Conservation (phyloP, 2,797 vertebrate species). For the Parauchenoglanis ngamensis region DNA sequence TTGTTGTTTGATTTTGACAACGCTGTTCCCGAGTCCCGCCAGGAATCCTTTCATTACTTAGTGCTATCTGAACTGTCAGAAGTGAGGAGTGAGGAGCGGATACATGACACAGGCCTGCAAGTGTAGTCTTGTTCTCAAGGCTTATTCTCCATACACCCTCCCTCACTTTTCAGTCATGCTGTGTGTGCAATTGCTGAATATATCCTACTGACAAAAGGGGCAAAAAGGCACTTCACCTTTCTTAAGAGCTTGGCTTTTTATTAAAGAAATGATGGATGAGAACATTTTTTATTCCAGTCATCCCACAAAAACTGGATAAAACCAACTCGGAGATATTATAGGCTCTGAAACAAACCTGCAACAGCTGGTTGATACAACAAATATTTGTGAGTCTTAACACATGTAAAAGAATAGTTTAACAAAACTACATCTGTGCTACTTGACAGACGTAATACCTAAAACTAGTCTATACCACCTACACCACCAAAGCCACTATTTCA, state of each 20-base stretch:
- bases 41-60: constrained; percentile 78
- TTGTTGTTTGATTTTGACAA: constrained; percentile 62
- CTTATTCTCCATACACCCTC: constrained; percentile 59
- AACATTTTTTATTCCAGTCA: constrained; percentile 29
- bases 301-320: constrained; percentile 10
- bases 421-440: constrained; percentile 14
- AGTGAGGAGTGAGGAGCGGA: constrained; percentile 72
- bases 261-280: constrained; percentile 50
- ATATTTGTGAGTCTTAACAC: constrained; percentile 29
- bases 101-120: constrained; percentile 69
- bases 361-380: constrained; percentile 9
- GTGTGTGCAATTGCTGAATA: constrained; percentile 31
- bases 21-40: constrained; percentile 60
- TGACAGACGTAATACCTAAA: constrained; percentile 11
- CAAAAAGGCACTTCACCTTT: constrained; percentile 14
- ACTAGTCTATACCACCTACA: neutral
- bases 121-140: constrained; percentile 76
- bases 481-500: neutral
- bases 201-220: constrained; percentile 19
- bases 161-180: constrained; percentile 28
- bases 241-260: constrained; percentile 31
- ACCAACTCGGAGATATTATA: neutral
- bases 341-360: neutral
- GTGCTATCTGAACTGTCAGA: constrained; percentile 77
- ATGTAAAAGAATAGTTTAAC: constrained; percentile 16